A percentile compares a stretch with the other conserved stretches of the same genome.
phyloP scores from a whole-genome alignment of 2,797 vertebrate species.

The Pampus argenteus region DNA sequence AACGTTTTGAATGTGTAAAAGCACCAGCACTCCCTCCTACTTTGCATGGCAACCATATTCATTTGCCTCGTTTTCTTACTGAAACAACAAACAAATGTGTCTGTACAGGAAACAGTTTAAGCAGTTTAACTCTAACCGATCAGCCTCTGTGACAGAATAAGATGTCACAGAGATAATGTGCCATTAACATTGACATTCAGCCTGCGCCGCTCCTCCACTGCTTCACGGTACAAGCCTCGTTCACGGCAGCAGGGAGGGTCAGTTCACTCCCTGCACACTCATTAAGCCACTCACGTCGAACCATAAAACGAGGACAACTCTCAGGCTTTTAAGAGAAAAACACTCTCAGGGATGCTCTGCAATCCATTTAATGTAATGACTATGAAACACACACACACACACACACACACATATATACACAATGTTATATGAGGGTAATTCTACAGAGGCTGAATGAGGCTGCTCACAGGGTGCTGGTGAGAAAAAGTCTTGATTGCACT shows the following conservation, averaged over 20 bases:
- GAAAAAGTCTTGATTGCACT: slow-evolving; percentile 41
- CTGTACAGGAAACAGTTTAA: not conserved
- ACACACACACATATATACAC: slow-evolving; percentile 25
- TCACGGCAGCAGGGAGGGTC: slow-evolving; percentile 35
- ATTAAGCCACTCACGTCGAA: slow-evolving; percentile 57
- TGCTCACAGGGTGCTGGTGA: slow-evolving; percentile 20
- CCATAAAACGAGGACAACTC: slow-evolving; percentile 56
- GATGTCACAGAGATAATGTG: slow-evolving; percentile 33
- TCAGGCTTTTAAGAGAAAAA: slow-evolving; percentile 62
- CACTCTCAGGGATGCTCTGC: slow-evolving; percentile 50
- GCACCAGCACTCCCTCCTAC: too few species aligned
- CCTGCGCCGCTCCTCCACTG: slow-evolving; percentile 18
- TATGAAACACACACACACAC: slow-evolving; percentile 29
- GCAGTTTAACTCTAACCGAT: slow-evolving; percentile 18
- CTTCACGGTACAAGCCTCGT: slow-evolving; percentile 22
- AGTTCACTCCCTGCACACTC: slow-evolving; percentile 46
- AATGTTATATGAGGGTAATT: slow-evolving; percentile 39
- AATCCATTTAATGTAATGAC: slow-evolving; percentile 67
- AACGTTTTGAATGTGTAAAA: too few species aligned
- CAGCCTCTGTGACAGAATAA: slow-evolving; percentile 29
- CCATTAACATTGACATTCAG: slow-evolving; percentile 36
- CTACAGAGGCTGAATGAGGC: slow-evolving; percentile 39
- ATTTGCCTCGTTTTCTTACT: not conserved
- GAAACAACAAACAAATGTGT: slow-evolving; percentile 9
- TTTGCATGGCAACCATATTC: not conserved